Evolutionary conservation across 1,140 invertebrate species (phyloP).

Genomic region (Drosophila takahashii): DNA sequence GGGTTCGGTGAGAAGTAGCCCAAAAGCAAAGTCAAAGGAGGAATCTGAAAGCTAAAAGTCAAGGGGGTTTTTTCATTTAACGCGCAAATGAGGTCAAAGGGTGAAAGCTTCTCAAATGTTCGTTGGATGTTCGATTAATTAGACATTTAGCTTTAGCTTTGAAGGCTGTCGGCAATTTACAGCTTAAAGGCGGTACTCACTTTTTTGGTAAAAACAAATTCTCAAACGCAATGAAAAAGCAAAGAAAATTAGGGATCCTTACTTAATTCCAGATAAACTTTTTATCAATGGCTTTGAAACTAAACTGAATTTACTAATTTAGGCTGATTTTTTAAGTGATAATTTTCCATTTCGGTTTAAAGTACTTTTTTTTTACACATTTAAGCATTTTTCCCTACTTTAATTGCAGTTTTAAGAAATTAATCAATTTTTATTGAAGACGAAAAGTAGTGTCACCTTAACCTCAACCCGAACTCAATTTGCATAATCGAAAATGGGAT

Average conservation of each 20-base stretch:
- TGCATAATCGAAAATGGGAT: constrained; percentile 34
- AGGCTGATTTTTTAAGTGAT: no score
- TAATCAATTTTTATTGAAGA: constrained; percentile 5
- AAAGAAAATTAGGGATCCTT: no score
- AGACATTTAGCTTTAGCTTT: constrained; percentile 43
- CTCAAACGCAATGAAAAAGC: neutral
- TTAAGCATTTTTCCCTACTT: neutral
- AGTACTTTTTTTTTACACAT: no score
- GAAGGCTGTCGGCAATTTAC: constrained; percentile 8
- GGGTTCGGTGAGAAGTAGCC: constrained; percentile 6
- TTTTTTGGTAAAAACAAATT: neutral
- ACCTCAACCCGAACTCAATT: constrained; percentile 11
- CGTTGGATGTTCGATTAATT: constrained; percentile 67
- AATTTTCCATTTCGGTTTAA: no score
- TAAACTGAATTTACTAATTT: no score
- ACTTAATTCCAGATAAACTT: no score
- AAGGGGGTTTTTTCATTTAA: constrained; percentile 55
- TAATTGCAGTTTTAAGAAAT: neutral
- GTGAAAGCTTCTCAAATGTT: constrained; percentile 22
- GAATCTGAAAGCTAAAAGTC: constrained; percentile 29
- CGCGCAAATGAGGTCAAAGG: constrained; percentile 52
- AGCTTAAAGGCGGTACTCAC: constrained; percentile 20
- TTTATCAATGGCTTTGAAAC: no score
- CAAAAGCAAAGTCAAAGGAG: constrained; percentile 55
- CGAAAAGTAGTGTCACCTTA: neutral